These are phyloP conservation scores for Fragum whitleyi DNA, from an alignment of 2,888 invertebrate species.

Conservation along the genomic window DNA sequence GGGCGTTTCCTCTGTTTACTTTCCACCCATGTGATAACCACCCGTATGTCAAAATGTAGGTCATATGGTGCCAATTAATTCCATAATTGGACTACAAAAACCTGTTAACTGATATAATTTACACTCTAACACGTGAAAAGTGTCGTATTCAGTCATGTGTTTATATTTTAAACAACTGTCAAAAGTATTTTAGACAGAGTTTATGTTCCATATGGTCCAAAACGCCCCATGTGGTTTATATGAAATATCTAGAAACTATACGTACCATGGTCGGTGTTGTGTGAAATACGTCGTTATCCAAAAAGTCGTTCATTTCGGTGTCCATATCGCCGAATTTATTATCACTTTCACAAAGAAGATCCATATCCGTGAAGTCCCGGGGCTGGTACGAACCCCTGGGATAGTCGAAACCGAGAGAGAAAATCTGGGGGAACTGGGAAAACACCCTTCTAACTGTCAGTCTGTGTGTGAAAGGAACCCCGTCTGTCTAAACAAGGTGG, in stretches of 20 bases:
- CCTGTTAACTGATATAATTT: neutral
- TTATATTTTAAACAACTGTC: neutral
- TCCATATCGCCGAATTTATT: conserved; percentile 80
- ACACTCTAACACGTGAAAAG: neutral
- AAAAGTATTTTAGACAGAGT: conserved; percentile 5
- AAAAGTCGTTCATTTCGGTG: conserved; percentile 78
- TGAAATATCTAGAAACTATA: conserved; percentile 7
- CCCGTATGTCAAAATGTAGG: conserved; percentile 8
- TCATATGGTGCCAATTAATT: conserved; percentile 13
- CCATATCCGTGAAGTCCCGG: conserved; percentile 79
- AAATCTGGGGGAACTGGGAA: conserved; percentile 46
- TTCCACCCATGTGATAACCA: conserved; percentile 1
- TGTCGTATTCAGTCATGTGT: neutral
- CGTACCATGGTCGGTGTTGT: conserved; percentile 71
- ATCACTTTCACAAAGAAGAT: conserved; percentile 81
- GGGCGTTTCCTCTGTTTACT: neutral
- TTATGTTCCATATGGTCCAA: neutral
- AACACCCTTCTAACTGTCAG: conserved; percentile 64
- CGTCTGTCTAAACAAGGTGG: conserved; percentile 5
- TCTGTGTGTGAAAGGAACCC: conserved; percentile 64
- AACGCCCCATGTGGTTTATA: neutral
- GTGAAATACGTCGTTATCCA: conserved; percentile 80
- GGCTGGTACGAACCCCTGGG: conserved; percentile 76
- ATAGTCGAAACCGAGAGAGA: conserved; percentile 72
- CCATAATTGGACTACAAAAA: neutral